Conservation (phyloP, 2,888 invertebrate species). For the Patella caerulea region DNA sequence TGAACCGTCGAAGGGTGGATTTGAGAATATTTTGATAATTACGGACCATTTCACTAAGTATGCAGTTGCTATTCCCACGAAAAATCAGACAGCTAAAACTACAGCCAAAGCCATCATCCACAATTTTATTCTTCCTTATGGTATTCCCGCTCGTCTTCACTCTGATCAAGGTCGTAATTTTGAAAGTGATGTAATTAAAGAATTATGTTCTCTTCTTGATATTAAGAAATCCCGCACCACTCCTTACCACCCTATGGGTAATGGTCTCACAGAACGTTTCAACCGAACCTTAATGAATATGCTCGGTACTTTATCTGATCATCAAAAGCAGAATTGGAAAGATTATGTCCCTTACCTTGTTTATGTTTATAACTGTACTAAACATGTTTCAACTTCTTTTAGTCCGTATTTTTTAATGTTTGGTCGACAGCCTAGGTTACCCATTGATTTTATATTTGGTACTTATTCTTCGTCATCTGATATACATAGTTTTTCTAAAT, state of each 20-base stretch:
- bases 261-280: not conserved
- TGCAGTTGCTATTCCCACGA: not conserved
- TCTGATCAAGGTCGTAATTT: slow-evolving; percentile 7
- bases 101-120: not conserved
- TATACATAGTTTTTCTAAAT: no score
- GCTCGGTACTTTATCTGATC: not conserved
- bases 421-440: not conserved
- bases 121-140: not conserved
- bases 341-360: not conserved
- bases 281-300: not conserved
- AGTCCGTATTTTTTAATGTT: not conserved
- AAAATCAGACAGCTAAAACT: not conserved
- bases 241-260: slow-evolving; percentile 1
- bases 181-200: not conserved
- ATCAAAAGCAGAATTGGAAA: not conserved
- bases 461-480: not conserved
- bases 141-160: not conserved
- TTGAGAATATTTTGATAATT: not conserved
- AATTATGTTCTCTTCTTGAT: not conserved
- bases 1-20: no score
- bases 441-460: not conserved
- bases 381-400: not conserved
- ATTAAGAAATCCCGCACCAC: not conserved
- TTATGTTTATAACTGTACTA: not conserved
- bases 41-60: not conserved